Conservation (phyloP, 2,113 vertebrate species). For the Sphaerodactylus townsendi region DNA sequence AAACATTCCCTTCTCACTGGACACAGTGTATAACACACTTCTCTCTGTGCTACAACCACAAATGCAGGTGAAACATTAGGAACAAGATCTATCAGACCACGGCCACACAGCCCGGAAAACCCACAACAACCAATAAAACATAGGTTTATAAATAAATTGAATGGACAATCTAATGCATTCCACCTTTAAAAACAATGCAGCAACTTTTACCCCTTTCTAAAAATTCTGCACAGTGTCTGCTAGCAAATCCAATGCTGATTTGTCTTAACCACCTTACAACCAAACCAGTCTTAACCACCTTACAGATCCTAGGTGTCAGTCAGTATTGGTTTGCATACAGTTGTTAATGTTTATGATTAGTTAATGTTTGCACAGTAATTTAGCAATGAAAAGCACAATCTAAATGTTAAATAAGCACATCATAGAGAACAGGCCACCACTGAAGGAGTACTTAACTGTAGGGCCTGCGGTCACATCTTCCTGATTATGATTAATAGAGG, state of each 20-base stretch:
- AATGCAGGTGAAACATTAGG: too few relatives aligned
- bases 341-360: background rate
- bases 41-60: too few relatives aligned
- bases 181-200: background rate
- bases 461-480: background rate
- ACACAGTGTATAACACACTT: too few relatives aligned
- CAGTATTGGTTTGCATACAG: background rate
- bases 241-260: background rate
- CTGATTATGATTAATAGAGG: conserved; percentile 11
- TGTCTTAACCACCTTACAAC: background rate
- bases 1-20: too few relatives aligned
- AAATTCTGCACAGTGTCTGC: background rate
- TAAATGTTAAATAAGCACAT: background rate
- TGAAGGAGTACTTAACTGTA: background rate
- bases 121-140: too few relatives aligned
- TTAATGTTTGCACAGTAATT: background rate
- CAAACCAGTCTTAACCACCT: background rate
- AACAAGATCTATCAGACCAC: too few relatives aligned
- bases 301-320: background rate
- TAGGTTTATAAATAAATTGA: background rate
- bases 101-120: too few relatives aligned
- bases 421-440: background rate
- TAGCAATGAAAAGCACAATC: background rate
- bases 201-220: background rate
- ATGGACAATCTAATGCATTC: background rate